Conservation (phyloP, 2,797 vertebrate species). For the Sebastes alutus region DNA sequence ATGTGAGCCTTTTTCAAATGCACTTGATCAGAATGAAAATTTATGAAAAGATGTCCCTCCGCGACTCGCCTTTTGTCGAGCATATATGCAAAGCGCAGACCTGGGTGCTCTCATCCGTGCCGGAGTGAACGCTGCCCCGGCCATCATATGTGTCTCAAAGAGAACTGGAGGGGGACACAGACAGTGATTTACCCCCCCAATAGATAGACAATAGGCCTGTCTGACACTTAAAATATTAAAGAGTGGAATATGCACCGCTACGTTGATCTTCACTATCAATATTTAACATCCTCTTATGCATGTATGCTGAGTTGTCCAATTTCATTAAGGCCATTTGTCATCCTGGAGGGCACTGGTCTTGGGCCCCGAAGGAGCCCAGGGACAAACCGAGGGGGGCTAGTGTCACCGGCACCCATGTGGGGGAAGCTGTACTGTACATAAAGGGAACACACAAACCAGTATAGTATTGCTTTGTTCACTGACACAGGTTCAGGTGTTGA, state of each 20-base stretch:
- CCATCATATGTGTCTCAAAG: constrained; percentile 63
- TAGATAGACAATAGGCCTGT: constrained; percentile 83
- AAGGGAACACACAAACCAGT: constrained; percentile 7
- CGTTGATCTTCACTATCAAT: constrained; percentile 95
- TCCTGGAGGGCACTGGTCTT: constrained; percentile 87
- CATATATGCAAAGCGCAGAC: constrained; percentile 72
- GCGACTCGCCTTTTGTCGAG: constrained; percentile 44
- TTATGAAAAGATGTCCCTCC: constrained; percentile 46
- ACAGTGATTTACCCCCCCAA: constrained; percentile 73
- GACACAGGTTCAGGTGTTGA: not conserved
- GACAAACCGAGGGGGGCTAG: constrained; percentile 66
- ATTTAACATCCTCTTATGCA: constrained; percentile 99
- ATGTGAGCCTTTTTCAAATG: constrained; percentile 9
- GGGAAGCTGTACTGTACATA: constrained; percentile 1
- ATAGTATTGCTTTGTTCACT: constrained; percentile 8
- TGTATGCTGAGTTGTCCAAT: constrained; percentile 98
- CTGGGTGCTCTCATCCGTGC: constrained; percentile 64
- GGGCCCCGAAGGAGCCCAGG: constrained; percentile 87
- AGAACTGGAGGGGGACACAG: constrained; percentile 45
- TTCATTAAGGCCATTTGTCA: constrained; percentile 99
- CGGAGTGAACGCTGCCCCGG: constrained; percentile 54
- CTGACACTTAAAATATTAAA: constrained; percentile 94
- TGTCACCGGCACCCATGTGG: constrained; percentile 43
- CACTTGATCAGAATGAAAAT: constrained; percentile 55
- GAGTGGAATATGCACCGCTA: constrained; percentile 92